Base-by-base conservation (phyloP, 2,797 vertebrate genomes). In the Sebastes trivittatus region DNA sequence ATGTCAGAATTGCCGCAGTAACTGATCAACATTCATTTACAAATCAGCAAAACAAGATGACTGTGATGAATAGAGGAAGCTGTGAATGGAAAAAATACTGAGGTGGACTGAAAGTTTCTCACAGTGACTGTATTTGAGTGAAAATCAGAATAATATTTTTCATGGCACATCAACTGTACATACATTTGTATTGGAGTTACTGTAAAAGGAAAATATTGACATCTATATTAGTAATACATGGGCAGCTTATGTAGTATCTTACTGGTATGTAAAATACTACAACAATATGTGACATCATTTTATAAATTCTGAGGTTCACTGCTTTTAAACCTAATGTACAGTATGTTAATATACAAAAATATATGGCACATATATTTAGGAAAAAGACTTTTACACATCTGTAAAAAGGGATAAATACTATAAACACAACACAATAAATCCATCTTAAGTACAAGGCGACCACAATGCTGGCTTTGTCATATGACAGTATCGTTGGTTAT, bases 291-390 rank as follows among this genome's bases (percentile, higher is more conserved):
- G 68, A 75, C 63, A 80, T 72, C 29, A 63, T 25, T 34, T 9
- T 32, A 63, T 65, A 56, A 42, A 60, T 64, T 70, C 63, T 77
- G 66, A 85, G 80, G 64, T 79, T 83, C 66, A 65, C 75, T 42
- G 78, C 46, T 62, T 89, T 87, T 85, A 78, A 87, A 75, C 74
- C 29, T 86, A 86, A 89, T 88, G 67, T 87, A 89, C 85, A 88
- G 11, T 54, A 60, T 83, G 86, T 92, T 90, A 93, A 91, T 90
- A 89, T 92, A 93, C 89, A 93, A 93, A 94, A 94, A 92, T 92
- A 94, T 85, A 91, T 82, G 81, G 80, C 69, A 87, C 46, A 68
- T 82, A 83, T 85, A 88, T 87, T 81, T 72, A 79, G 67, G 71
- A 72, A 59, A 78, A 70, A 69, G 34, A 84, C 60, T 81, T 86